phyloP scores from a whole-genome alignment of 2,797 vertebrate species.

The Argentina silus region DNA sequence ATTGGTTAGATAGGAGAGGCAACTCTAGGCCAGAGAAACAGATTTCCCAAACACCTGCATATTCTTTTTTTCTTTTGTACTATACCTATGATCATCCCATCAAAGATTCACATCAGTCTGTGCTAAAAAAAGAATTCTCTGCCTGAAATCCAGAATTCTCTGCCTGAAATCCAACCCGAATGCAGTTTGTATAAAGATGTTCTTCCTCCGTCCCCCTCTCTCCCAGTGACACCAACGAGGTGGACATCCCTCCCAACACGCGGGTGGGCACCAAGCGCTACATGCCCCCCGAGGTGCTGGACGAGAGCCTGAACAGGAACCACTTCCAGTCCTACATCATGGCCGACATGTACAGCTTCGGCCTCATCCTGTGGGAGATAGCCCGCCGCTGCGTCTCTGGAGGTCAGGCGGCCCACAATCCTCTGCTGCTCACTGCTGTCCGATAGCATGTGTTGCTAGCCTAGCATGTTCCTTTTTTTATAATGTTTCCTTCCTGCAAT shows the following conservation, averaged over 20 bases:
- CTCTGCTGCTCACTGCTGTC: background rate
- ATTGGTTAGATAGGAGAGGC: background rate
- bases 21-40: background rate
- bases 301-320: conserved; percentile 91
- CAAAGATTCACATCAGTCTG: no score
- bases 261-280: conserved; percentile 97
- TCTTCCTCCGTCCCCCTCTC: background rate
- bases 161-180: no score
- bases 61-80: no score
- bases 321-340: conserved; percentile 98
- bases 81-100: no score
- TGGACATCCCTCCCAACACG: conserved; percentile 94
- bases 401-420: conserved; percentile 74
- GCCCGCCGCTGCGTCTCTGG: conserved; percentile 90
- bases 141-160: no score
- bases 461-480: no score
- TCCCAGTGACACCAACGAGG: conserved; percentile 91
- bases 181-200: background rate
- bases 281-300: conserved; percentile 96
- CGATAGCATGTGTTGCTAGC: background rate
- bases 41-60: no score
- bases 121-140: no score
- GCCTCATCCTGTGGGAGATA: conserved; percentile 97
- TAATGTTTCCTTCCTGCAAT: no score
- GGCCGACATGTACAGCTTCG: conserved; percentile 99